Percentiles rank a stretch among this genome's conserved stretches.
Evolutionary conservation across 2,888 invertebrate species (phyloP).

Genomic region (Ectobius pallidus): DNA sequence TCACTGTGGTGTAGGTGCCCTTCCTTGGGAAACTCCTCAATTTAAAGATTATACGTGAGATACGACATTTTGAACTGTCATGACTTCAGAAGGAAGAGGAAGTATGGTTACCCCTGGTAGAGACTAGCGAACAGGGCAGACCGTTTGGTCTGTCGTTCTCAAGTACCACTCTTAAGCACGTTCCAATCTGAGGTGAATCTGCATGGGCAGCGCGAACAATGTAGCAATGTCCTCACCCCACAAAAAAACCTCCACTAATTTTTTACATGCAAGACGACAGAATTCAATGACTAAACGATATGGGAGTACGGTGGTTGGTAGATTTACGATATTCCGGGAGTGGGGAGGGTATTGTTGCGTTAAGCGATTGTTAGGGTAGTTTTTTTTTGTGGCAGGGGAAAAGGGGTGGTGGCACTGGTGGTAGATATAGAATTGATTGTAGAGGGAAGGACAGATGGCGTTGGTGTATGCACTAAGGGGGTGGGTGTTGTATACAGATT

Average conservation of each 20-base stretch:
- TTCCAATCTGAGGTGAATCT: slow-evolving; percentile 36
- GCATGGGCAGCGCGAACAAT: slow-evolving; percentile 37
- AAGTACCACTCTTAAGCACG: slow-evolving; percentile 33
- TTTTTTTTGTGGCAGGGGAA: slow-evolving; percentile 14
- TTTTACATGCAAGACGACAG: neutral
- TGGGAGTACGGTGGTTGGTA: neutral
- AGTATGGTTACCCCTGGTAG: neutral
- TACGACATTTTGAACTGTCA: no score
- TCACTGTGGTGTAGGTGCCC: no score
- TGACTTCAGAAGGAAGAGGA: no score
- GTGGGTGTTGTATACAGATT: slow-evolving; percentile 52
- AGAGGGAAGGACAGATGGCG: slow-evolving; percentile 18
- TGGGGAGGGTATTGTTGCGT: slow-evolving; percentile 9
- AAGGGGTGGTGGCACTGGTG: neutral
- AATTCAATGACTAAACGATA: neutral
- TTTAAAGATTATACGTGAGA: no score
- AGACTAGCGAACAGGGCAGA: neutral
- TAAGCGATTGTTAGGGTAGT: slow-evolving; percentile 27
- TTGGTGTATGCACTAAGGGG: neutral
- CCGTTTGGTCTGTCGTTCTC: slow-evolving; percentile 16
- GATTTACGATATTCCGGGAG: neutral
- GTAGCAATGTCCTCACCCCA: slow-evolving; percentile 21
- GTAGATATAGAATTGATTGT: slow-evolving; percentile 20
- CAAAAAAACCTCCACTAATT: slow-evolving; percentile 1
- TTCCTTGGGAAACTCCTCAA: no score